phyloP scores from a whole-genome alignment of 2,113 vertebrate genomes.

The Hippocampus mohnikei region DNA sequence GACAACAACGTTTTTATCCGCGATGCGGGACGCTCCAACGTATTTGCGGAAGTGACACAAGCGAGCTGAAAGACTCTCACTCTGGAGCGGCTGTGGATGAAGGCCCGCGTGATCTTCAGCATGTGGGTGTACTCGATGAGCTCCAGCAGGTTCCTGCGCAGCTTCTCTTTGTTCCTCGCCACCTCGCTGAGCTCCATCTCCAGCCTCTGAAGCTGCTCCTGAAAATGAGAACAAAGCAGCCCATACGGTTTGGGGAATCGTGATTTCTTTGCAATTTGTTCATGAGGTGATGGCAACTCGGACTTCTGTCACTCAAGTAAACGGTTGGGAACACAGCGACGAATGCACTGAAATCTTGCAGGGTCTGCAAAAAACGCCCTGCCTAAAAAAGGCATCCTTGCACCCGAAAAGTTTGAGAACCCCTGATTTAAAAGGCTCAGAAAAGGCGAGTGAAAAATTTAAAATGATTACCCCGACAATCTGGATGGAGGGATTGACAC shows the following conservation, averaged over 20 bases:
- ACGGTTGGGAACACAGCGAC: background rate
- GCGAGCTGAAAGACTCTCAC: slow-evolving; percentile 61
- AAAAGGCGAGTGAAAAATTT: no score
- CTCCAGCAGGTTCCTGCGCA: slow-evolving; percentile 88
- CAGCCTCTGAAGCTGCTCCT: slow-evolving; percentile 95
- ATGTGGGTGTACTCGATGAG: slow-evolving; percentile 89
- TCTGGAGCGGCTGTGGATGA: slow-evolving; percentile 82
- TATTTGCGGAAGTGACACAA: background rate
- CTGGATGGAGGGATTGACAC: background rate
- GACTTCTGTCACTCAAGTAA: background rate
- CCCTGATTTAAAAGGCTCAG: no score
- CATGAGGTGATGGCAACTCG: no score
- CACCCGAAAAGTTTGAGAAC: no score
- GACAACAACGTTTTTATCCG: slow-evolving; percentile 19
- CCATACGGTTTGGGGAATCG: no score
- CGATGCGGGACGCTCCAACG: background rate
- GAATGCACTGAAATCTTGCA: background rate
- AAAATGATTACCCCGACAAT: background rate
- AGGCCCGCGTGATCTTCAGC: slow-evolving; percentile 83
- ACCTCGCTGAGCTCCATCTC: slow-evolving; percentile 93
- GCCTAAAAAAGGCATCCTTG: no score
- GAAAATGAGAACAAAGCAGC: background rate
- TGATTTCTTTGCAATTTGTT: no score
- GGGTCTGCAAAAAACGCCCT: no score
- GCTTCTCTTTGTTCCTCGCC: slow-evolving; percentile 91